Base-by-base conservation (phyloP, 2,888 invertebrate genomes). In the Cheilosia vernalis region DNA sequence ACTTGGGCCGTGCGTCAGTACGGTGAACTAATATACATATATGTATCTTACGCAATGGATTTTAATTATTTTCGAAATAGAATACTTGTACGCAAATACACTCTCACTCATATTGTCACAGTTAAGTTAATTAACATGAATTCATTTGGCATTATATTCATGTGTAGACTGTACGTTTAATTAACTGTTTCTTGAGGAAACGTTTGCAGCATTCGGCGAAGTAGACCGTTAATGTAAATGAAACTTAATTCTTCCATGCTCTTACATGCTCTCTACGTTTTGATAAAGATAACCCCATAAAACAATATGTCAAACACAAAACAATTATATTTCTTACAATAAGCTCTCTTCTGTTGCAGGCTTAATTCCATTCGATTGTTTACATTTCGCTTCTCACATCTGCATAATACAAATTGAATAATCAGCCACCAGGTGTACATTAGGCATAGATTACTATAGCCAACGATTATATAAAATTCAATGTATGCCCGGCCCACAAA, bases 201-300 rank as follows among this genome's bases (percentile, higher is more conserved):
- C 42, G 44, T 53, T 72, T 63, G 15, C 19, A 47, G 49, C 66
- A 4, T n/a, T 76, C 40, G 63, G 51, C 44, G 19, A 61, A 58
- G 56, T 33, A 83, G 83, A 83, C 78, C 83, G 73, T 78, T 78
- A 44, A 78, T 69, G 44, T 69, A 83, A 83, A 51, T 73, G 78
- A 79, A 83, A 83, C 47, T 19, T 61, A 78, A 83, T 49, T 58
- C 72, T 82, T 55, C 66, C 70, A 56, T 53, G 64, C 33, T n/a
- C 44, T 78, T 78, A n/a, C n/a, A n/a, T n/a, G n/a, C 60, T 61
- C 40, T 70, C 15, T 56, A 40, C 44, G 33, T 56, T 69, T 64
- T 76, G 19, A 69, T n/a, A n/a, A 58, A 82, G 44, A 40, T 37
- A 17, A 64, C 51, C 19, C 24, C 47, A 13, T 40, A 55, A 55